Evolutionary conservation across 2,113 vertebrate species (phyloP).

Genomic region (Rhizomys pruinosus): DNA sequence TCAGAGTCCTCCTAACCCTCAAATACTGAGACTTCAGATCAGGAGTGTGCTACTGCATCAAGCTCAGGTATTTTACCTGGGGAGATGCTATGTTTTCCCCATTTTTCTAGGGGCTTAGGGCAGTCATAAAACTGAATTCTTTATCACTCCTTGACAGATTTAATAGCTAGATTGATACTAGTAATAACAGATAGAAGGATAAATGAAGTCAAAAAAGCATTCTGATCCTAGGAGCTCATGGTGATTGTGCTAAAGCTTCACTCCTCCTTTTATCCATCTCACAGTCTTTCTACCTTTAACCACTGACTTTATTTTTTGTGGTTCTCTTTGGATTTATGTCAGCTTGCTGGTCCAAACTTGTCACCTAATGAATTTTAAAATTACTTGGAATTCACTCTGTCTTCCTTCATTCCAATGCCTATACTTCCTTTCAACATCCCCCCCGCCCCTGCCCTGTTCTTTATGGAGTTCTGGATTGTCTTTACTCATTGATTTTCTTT

Average conservation of each 20-base stretch:
- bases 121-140: neutral
- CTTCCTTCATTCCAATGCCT: fast-evolving
- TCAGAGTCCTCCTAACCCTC: neutral
- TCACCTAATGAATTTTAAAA: neutral
- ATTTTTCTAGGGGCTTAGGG: too few species aligned
- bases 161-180: too few species aligned
- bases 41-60: neutral
- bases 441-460: too few species aligned
- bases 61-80: neutral
- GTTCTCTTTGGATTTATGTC: neutral
- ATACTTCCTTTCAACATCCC: fast-evolving
- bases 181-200: neutral
- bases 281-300: neutral
- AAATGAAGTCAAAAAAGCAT: neutral
- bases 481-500: conserved; percentile 43
- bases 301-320: neutral
- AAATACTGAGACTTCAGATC: neutral
- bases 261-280: neutral
- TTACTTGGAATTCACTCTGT: neutral
- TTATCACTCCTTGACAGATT: neutral
- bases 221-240: neutral
- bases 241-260: neutral
- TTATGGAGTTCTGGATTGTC: neutral
- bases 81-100: fast-evolving
- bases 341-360: neutral